Conservation (phyloP, 2,113 vertebrate genomes). For the Nycticebus coucang region DNA sequence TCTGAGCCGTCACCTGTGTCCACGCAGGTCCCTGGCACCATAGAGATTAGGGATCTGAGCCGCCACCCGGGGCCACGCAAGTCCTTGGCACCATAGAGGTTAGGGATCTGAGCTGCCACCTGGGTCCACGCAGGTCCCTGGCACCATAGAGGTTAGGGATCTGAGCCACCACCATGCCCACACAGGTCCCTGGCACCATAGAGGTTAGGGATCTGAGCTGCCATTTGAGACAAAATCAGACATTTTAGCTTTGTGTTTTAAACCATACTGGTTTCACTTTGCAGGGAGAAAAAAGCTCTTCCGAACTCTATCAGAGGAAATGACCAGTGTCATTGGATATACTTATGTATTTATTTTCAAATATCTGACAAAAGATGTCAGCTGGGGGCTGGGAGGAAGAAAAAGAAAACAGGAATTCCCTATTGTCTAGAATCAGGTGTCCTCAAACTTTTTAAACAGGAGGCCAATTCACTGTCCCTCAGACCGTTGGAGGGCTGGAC, state of each 20-base stretch:
- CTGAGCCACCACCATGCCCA: background rate
- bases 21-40: background rate
- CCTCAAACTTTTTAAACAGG: too few species aligned
- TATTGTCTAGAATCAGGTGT: background rate
- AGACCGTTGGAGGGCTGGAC: too few species aligned
- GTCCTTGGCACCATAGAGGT: background rate
- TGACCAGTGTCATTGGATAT: background rate
- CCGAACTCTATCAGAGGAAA: background rate
- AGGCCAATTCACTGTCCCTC: too few species aligned
- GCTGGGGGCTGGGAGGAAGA: background rate
- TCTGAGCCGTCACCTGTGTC: slow-evolving; percentile 15
- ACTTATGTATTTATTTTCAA: slow-evolving; percentile 16
- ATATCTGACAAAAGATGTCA: background rate
- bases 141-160: background rate
- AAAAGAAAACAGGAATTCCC: background rate
- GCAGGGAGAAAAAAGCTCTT: background rate
- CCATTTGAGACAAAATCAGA: background rate
- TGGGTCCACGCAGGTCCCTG: background rate
- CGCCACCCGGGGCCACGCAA: background rate
- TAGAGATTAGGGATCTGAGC: slow-evolving; percentile 16
- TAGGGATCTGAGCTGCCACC: slow-evolving; percentile 24
- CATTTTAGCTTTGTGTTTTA: slow-evolving; percentile 3
- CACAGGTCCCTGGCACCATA: too few species aligned
- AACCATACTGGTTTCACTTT: slow-evolving; percentile 27
- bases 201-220: too few species aligned